Evolutionary conservation across 1,140 invertebrate species (phyloP), one percentile per base, ranked within the genome.

Genomic region (Caenorhabditis elegans): DNA sequence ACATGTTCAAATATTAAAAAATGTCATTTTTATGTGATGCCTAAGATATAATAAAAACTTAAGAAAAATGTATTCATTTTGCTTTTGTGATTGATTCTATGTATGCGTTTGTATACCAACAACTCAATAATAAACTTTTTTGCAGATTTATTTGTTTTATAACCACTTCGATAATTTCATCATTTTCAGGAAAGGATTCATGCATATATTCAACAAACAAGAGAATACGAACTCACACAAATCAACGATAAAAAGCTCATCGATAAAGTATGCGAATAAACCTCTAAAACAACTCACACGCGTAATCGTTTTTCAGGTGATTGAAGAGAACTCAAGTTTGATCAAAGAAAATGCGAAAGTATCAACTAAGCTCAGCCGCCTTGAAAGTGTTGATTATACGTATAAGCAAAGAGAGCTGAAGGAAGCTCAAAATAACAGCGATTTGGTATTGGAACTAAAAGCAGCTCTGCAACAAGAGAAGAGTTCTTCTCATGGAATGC

Each of bases 291-390:
- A 43, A 8, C 15, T 15, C 6, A 5, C 39, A 43, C 5, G 15
- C 39, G 39, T 15, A 43, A 5, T 8, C 15, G 39, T 43, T 24
- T 39, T 70, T 19, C 19, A 70, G 60, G n/a, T 70, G 3, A 19
- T 70, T 31, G 60, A 70, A 22, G 60, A 70, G n/a, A 70, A 70
- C 19, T 43, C 60, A 11, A 22, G 5, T 19, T n/a, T 70, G 34
- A 70, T 70, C 4, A 70, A 70, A 28, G 60, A 70, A 22, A 70
- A 70, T n/a, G 60, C 60, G 17, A 70, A 13, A 70, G 19, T 70
- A 22, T 39, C 60, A 1, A 70, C 60, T 11, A 39, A 70, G n/a
- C 34, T 70, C 6, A 43, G 2, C 22, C 60, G 34, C 13, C 60
- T 70, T 22, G 60, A 70, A 28, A 43, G 17, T 1, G 3, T 70